Evolutionary conservation across 2,888 invertebrate species (phyloP), one percentile per base, ranked within the genome.

Genomic region (Ashinkailepas kermadecensis): DNA sequence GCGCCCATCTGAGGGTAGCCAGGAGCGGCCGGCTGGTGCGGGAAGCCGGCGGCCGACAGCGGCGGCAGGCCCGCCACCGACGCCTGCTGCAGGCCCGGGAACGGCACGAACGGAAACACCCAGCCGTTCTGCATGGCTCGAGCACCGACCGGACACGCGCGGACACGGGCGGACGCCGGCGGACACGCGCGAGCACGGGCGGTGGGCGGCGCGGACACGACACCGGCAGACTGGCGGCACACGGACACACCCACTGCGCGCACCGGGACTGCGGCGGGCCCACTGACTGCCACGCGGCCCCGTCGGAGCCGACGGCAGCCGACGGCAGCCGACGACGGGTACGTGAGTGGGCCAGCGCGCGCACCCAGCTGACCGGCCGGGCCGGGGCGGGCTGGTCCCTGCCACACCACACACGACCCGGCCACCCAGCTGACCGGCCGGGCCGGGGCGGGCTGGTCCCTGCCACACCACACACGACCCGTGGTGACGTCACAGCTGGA

Each of bases 101-200:
- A 74, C 74, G 74, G 74, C 74, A 74, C 18, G 54, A 74, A 54
- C 74, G 74, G 74, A 12, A 74, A 74, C 74, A 74, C 74, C 74
- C 74, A 74, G 39, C 74, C 74, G 74, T 74, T 74, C 74, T 74
- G 74, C 74, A 74, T 74, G 54, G 74, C 67, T 9, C 74, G 13
- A 13, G 0, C 18, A 1, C 39, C 15, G 13, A 10, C 8, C 23
- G 18, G 12, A 25, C 39, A 39, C 39, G 39, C 39, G 39, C 39
- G 39, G n/a, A n/a, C n/a, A n/a, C 39, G 39, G 2, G 39, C 39
- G 39, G 39, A 39, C 39, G 4, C 39, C 2, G 39, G 39, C 39
- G 39, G 39, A 39, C 39, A 39, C 25, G 25, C 12, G 9, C 67
- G 67, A 25, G 25, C 67, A 13, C 25, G 9, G 15, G 18, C 62